Conservation (phyloP, 2,113 vertebrate species). For the Sinocyclocheilus anophthalmus region DNA sequence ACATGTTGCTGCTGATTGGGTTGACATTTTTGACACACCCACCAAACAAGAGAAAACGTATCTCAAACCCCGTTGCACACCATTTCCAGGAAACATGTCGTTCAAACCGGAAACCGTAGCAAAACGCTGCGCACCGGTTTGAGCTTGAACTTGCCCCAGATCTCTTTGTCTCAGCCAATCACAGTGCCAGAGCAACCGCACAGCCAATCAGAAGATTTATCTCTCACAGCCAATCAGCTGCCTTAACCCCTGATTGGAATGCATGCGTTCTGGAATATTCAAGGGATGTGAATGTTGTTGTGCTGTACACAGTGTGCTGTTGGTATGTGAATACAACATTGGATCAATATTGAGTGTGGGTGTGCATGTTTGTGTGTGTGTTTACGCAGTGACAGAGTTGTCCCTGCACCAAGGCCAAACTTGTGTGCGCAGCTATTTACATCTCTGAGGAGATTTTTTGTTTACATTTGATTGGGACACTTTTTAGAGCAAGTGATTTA, state of each 20-base stretch:
- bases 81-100: too few species aligned
- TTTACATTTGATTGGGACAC: too few species aligned
- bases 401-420: background rate
- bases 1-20: too few species aligned
- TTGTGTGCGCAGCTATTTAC: background rate
- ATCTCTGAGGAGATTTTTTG: background rate
- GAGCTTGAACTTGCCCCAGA: too few species aligned
- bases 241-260: background rate
- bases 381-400: constrained; percentile 5
- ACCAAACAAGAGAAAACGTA: too few species aligned
- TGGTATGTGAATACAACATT: background rate
- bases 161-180: constrained; percentile 21
- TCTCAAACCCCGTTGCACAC: too few species aligned
- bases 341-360: background rate
- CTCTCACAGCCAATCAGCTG: constrained; percentile 40
- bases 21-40: too few species aligned
- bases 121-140: too few species aligned
- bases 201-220: constrained; percentile 8
- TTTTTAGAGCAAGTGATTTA: too few species aligned
- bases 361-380: background rate
- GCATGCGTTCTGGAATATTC: background rate
- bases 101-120: too few species aligned
- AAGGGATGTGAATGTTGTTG: background rate
- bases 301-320: constrained; percentile 22
- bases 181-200: background rate